Base-by-base conservation (phyloP, 2,888 invertebrate species). In the Agrilus cyanescens region DNA sequence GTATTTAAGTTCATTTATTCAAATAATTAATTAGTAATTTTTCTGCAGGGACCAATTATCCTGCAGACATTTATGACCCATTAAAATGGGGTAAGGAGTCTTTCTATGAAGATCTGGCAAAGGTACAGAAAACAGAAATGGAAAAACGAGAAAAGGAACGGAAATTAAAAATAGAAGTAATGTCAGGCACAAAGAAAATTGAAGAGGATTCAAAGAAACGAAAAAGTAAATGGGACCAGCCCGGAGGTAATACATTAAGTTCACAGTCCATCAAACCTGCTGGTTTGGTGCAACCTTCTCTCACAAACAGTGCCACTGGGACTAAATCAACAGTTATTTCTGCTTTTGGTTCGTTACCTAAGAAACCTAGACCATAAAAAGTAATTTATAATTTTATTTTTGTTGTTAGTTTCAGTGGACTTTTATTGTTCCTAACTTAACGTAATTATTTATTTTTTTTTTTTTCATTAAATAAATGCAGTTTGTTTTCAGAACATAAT, bases 141-240 rank as follows among this genome's bases (percentile, higher is more conserved):
- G 86, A 93, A 46, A 82, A 84, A 56, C 69, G 90, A 42, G 93
- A 93, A 58, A 91, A 91, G 57, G 93, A 93, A 55, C 78, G 84
- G 50, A 89, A 87, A 62, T 80, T 87, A 12, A 90, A 90, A 69
- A 81, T 85, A 38, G 88, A 89, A 58, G 84, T 87, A 59, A 78
- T 86, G 1, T 78, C 83, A 3, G 91, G 91, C 3, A 61, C 65
- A 4, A 65, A 61, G 45, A 62, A 64, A 43, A 78, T 77, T 57
- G 82, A 83, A 54, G 85, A 86, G 32, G 86, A 86, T 46, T 64
- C 69, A 12, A 86, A 85, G 55, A 80, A 84, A 62, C 72, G 90
- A 43, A 90, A 89, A 69, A 89, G 89, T 3, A 91, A 91, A 65
- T 91, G 91, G 91, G 90, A 91, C 67, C 89, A 89, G 62, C 86